A percentile compares a stretch with the other conserved stretches of the same genome.
Conservation (phyloP, 2,888 invertebrate species). For the Eumacrocentrus americanus region DNA sequence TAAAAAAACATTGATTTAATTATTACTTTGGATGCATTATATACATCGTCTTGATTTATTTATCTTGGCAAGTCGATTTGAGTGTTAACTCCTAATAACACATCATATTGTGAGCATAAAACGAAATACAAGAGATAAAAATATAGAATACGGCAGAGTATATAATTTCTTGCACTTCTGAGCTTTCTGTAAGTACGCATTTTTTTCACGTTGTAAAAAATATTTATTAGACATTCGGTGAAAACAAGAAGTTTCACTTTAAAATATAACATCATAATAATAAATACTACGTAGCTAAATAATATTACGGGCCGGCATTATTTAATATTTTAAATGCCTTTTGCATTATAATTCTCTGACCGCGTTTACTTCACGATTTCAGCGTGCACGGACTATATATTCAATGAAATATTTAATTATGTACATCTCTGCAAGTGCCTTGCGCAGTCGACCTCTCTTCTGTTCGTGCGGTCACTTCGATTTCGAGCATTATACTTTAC, state of each 20-base stretch:
- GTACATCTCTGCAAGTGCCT: constrained; percentile 50
- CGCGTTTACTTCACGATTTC: constrained; percentile 13
- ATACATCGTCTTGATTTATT: constrained; percentile 5
- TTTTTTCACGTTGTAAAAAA: constrained; percentile 49
- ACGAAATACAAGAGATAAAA: constrained; percentile 21
- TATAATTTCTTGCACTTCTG: constrained; percentile 23
- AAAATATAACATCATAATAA: constrained; percentile 50
- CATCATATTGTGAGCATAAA: not conserved
- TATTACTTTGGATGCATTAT: constrained; percentile 12
- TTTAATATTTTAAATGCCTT: constrained; percentile 11
- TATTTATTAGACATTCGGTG: constrained; percentile 53
- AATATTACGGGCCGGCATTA: constrained; percentile 35
- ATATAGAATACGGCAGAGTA: constrained; percentile 2
- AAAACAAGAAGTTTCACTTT: constrained; percentile 45
- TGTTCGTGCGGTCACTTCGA: constrained; percentile 21
- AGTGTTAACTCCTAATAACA: constrained; percentile 5
- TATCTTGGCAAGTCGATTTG: constrained; percentile 9
- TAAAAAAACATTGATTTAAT: not conserved
- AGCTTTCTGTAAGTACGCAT: constrained; percentile 36
- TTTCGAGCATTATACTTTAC: constrained; percentile 25
- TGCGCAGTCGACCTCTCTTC: constrained; percentile 29
- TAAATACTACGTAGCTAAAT: constrained; percentile 58
- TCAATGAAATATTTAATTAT: constrained; percentile 51
- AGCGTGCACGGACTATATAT: constrained; percentile 28
- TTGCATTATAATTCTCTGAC: constrained; percentile 13